Evolutionary conservation across 1,140 invertebrate species (phyloP), one percentile per base, ranked within the genome.

Genomic region (Drosophila seguyi): DNA sequence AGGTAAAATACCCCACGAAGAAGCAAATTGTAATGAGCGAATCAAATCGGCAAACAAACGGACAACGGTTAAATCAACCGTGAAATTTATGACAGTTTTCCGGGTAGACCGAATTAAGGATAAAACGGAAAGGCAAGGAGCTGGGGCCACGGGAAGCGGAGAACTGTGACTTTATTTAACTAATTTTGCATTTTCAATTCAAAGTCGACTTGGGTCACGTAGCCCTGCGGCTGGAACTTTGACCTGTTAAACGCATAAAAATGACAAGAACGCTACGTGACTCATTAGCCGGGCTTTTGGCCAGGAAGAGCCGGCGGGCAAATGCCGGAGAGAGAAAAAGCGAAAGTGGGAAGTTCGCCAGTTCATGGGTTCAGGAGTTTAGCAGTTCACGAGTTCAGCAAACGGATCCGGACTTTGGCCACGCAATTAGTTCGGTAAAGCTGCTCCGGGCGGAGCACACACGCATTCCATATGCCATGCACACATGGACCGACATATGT

Each of bases 181-280:
- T 48, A 75, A 83, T 87, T 80, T 84, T 81, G 81, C 85, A 88
- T 84, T 78, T 78, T 68, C 73, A 84, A 78, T 88, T 81, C 76
- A 47, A 80, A 77, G 57, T 75, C 52, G 47, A 41, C 45, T 61
- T 11, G 18, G 62, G 85, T 84, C 84, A 87, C 84, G 84, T 87
- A 84, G 25, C 50, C 41, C 39, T 83, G 80, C 48, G 84, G 84
- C 41, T 63, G 58, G 53, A 65, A 63, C 71, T 71, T 58, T 83
- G 81, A 84, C 81, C 81, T 77, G 71, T 79, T 83, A 79, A 74
- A 52, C 78, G 72, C 61, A 78, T 77, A 90, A 87, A 88, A 87
- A 87, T 90, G 80, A 84, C 84, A 87, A 88, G 88, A 68, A 74
- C 57, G 85, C 68, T 71, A 87, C 84, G 84, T 90, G 84, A 71